phyloP scores from a whole-genome alignment of 2,888 invertebrate species.

The Leptarthrus brevirostris region DNA sequence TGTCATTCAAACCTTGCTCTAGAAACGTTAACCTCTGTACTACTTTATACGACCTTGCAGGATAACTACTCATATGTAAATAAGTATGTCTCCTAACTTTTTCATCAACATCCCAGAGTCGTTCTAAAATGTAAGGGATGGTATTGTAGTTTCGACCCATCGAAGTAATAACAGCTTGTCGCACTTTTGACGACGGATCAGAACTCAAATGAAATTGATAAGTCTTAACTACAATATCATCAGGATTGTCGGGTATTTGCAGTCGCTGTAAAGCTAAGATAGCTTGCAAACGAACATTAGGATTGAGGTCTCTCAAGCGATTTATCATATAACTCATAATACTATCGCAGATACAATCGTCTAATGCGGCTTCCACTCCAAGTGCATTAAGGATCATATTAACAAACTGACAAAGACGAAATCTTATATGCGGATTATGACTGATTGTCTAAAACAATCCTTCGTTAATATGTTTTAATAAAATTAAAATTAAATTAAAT shows the following conservation, averaged over 20 bases:
- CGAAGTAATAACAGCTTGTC: conserved; percentile 75
- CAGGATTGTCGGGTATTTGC: conserved; percentile 80
- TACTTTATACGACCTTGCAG: conserved; percentile 70
- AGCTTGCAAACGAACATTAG: conserved; percentile 83
- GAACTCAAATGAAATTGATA: conserved; percentile 78
- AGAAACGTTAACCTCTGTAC: conserved; percentile 73
- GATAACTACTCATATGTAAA: conserved; percentile 67
- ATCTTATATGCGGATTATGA: conserved; percentile 72
- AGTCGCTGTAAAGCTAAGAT: conserved; percentile 81
- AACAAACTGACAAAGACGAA: conserved; percentile 81
- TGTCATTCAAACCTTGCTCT: conserved; percentile 74
- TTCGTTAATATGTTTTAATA: background rate
- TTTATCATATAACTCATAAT: conserved; percentile 77
- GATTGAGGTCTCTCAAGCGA: conserved; percentile 77
- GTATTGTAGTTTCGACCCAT: conserved; percentile 80
- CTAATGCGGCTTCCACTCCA: conserved; percentile 80
- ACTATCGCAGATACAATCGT: conserved; percentile 79
- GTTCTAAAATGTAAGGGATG: conserved; percentile 76
- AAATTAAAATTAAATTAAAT: conserved; percentile 12
- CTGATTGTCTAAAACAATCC: conserved; percentile 65
- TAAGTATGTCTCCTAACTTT: conserved; percentile 73
- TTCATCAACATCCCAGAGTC: conserved; percentile 82
- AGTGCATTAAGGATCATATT: conserved; percentile 80
- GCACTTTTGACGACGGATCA: conserved; percentile 83
- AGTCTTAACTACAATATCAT: conserved; percentile 80